Conservation (phyloP, 2,888 invertebrate genomes). For the Hydroisotoma schaefferi region DNA sequence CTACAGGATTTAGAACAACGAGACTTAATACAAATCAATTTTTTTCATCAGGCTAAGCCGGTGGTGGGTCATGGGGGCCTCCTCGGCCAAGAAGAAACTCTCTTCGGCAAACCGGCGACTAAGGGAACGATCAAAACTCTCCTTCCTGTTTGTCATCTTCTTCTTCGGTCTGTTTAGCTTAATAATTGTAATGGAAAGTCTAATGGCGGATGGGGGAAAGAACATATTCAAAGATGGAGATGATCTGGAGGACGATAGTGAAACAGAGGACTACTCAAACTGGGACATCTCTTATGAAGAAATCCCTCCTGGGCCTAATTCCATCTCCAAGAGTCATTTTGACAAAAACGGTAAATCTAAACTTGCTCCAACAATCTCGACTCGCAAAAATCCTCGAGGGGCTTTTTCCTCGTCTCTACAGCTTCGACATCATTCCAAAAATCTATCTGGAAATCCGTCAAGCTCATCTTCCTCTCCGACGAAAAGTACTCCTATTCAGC, state of each 20-base stretch:
- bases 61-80: conserved; percentile 3
- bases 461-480: conserved; percentile 14
- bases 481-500: conserved; percentile 41
- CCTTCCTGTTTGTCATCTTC: conserved; percentile 84
- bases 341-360: conserved; percentile 12
- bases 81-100: conserved; percentile 40
- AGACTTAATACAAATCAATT: conserved; percentile 4
- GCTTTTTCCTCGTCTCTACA: too few relatives aligned
- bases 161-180: conserved; percentile 85
- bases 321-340: conserved; percentile 21
- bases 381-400: background rate
- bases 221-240: conserved; percentile 35
- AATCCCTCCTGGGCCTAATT: conserved; percentile 28
- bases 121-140: conserved; percentile 74
- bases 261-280: conserved; percentile 38
- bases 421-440: background rate
- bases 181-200: conserved; percentile 80
- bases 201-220: conserved; percentile 60
- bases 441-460: conserved; percentile 8
- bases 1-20: too few relatives aligned
- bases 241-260: conserved; percentile 22
- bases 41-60: background rate
- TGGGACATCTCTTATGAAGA: conserved; percentile 47
- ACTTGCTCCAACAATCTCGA: background rate
- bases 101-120: conserved; percentile 41